Evolutionary conservation across 2,888 invertebrate genomes (phyloP), one percentile per base, ranked within the genome.

Genomic region (Synergus umbraculus): DNA sequence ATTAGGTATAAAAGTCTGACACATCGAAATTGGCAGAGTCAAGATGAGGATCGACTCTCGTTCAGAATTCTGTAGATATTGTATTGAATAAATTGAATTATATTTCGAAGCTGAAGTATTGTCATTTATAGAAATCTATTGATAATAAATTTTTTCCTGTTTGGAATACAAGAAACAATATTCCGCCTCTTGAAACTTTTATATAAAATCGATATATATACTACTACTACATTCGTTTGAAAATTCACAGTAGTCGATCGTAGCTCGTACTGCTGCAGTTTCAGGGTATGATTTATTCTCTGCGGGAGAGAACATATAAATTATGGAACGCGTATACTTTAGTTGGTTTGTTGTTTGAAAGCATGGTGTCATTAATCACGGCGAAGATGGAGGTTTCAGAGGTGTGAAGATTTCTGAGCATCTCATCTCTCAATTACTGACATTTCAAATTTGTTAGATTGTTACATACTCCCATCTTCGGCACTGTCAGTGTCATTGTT

Each of bases 291-390:
- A 67, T 67, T 67, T 69, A 69, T 69, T 69, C 46, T 49, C 15
- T 49, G 46, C 13, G 9, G 46, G 22, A n/a, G 15, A n/a, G 49
- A 44, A 46, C 22, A 43, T 46, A 67, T 67, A 46, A 67, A 67
- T 67, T 67, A 67, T 67, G 67, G 44, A 67, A 13, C 44, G 12
- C 67, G 22, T 69, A 67, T 69, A 69, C 67, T 69, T 60, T 69
- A 69, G 46, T 49, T 49, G 22, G 29, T 46, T 49, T 46, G 69
- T 69, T 69, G 49, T 69, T 49, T 69, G 69, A 49, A 37, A 69
- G 49, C 37, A 49, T 46, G 29, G 29, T 15, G 9, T 69, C 69
- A 69, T 69, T 69, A 69, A 49, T 69, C 69, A 69, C 9, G 3
- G 13, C 46, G 29, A 46, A 69, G 29, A 22, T 29, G 29, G 29